These are phyloP conservation scores for Ianthella basta DNA, from an alignment of 37 sponge, comb jelly and placozoan species.

Conservation along the genomic window DNA sequence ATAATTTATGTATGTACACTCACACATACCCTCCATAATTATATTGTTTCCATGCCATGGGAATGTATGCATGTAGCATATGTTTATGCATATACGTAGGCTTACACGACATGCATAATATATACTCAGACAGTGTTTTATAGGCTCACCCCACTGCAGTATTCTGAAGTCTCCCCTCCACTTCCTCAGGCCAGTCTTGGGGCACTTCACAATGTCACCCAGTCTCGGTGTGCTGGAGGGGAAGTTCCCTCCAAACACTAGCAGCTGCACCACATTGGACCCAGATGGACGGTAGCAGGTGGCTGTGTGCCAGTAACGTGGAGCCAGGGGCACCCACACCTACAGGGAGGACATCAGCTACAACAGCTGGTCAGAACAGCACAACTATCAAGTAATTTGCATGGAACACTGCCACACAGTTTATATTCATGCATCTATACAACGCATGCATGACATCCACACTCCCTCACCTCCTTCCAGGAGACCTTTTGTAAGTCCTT, in stretches of 20 bases:
- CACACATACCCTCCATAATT: too few species aligned
- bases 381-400: background rate
- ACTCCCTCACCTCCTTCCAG: background rate
- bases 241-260: background rate
- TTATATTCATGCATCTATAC: conserved; percentile 7
- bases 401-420: conserved; percentile 9
- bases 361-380: background rate
- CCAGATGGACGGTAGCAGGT: background rate
- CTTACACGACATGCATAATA: background rate
- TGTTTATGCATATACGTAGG: too few species aligned
- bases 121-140: background rate
- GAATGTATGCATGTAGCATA: too few species aligned
- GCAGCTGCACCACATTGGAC: background rate
- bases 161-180: conserved; percentile 16
- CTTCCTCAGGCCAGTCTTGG: background rate
- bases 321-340: background rate
- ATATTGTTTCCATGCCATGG: too few species aligned
- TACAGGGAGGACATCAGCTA: background rate
- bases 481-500: background rate
- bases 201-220: background rate
- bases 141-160: conserved; percentile 17
- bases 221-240: background rate
- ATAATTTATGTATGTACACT: too few species aligned
- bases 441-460: background rate
- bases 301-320: conserved; percentile 8